Conservation (phyloP, 2,113 vertebrate species). For the Antigone vipio region DNA sequence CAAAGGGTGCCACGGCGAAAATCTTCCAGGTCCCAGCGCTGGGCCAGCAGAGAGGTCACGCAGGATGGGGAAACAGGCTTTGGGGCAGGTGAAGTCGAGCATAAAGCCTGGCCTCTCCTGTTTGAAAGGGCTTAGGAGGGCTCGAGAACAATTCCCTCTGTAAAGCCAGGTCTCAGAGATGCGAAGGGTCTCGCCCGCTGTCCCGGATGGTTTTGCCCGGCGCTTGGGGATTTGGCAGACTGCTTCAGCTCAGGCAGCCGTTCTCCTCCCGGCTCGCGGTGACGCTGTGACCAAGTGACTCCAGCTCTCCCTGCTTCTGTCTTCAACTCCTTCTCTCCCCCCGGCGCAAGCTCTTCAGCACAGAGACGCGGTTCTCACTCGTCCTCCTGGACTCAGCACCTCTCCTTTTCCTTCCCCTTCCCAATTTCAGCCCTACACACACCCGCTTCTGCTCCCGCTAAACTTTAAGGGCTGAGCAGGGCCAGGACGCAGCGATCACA, state of each 20-base stretch:
- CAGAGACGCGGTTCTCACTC: neutral
- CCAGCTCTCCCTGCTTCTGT: neutral
- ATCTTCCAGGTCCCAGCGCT: rapidly evolving
- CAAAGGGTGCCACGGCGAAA: rapidly evolving
- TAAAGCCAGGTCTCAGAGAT: neutral
- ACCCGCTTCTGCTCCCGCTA: neutral
- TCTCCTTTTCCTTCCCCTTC: neutral
- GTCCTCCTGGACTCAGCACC: neutral
- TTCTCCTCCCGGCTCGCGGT: neutral
- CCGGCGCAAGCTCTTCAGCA: neutral
- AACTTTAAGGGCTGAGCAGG: neutral
- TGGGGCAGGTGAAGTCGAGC: rapidly evolving
- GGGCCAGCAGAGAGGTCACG: neutral
- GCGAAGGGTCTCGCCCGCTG: neutral
- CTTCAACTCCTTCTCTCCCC: too few species aligned
- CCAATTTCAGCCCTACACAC: neutral
- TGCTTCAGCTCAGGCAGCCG: rapidly evolving
- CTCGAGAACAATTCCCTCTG: neutral
- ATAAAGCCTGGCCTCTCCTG: neutral
- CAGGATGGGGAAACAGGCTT: neutral
- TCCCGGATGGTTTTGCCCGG: neutral
- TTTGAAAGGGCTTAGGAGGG: neutral
- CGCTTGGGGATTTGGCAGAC: neutral
- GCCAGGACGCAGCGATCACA: neutral
- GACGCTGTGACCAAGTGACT: neutral